Conservation (phyloP, 2,113 vertebrate genomes). For the Rhodinocichla rosea region DNA sequence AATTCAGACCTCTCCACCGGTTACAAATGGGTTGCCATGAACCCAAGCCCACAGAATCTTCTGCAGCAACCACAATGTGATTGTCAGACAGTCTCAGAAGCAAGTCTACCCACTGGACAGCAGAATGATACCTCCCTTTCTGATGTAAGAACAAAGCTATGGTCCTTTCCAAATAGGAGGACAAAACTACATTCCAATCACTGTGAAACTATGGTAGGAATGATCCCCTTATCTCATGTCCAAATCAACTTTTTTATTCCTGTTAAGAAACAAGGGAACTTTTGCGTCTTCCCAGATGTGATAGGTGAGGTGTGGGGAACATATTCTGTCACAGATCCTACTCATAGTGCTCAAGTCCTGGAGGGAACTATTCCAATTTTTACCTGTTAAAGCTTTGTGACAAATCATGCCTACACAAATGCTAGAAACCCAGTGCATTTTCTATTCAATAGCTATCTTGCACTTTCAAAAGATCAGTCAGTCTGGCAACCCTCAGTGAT, state of each 20-base stretch:
- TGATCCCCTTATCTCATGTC: neutral
- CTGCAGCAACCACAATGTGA: neutral
- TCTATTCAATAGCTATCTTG: neutral
- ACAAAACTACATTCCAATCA: neutral
- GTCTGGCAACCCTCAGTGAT: neutral
- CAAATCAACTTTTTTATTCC: neutral
- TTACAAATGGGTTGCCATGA: neutral
- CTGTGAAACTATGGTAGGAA: neutral
- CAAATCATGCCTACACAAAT: neutral
- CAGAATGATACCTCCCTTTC: neutral
- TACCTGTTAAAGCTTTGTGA: neutral
- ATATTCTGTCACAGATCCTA: neutral
- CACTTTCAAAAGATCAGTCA: neutral
- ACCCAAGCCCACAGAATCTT: neutral
- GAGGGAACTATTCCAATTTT: neutral
- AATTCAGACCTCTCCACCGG: neutral
- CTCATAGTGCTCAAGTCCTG: neutral
- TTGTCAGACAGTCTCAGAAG: neutral
- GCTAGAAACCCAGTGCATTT: neutral
- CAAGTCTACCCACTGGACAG: neutral
- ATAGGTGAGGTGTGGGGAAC: neutral
- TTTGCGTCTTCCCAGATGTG: neutral
- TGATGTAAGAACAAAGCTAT: neutral
- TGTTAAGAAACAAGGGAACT: neutral
- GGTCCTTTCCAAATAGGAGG: neutral